Percentiles rank a stretch among this genome's conserved stretches.
Evolutionary conservation across 2,113 vertebrate genomes (phyloP).

Genomic region (Lepisosteus oculatus): DNA sequence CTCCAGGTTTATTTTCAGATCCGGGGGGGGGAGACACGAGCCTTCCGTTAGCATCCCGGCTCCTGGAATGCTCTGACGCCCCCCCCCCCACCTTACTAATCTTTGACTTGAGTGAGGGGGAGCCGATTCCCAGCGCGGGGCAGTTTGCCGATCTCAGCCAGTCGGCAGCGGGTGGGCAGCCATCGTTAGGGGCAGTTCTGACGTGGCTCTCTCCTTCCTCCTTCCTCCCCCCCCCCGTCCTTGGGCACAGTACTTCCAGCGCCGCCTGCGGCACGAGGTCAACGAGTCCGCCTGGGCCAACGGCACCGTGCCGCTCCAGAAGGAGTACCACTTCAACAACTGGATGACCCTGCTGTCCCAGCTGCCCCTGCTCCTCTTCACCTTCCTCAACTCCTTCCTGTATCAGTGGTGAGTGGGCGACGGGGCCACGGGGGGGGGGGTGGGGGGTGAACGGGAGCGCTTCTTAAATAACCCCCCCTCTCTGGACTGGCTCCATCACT

Average conservation of each 20-base stretch:
- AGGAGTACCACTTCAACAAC: slow-evolving; percentile 80
- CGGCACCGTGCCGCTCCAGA: slow-evolving; percentile 26
- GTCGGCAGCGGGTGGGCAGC: too few relatives aligned
- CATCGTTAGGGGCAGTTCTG: too few relatives aligned
- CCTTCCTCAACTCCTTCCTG: slow-evolving; percentile 83
- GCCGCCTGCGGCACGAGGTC: slow-evolving; percentile 48
- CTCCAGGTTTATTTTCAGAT: too few relatives aligned
- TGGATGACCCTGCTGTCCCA: slow-evolving; percentile 86
- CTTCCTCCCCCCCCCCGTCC: neutral
- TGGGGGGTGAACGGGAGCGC: too few relatives aligned
- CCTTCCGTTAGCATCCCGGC: too few relatives aligned
- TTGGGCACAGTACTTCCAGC: slow-evolving; percentile 73
- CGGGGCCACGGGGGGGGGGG: neutral
- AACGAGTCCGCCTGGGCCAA: slow-evolving; percentile 40
- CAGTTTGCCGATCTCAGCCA: neutral
- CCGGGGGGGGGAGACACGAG: too few relatives aligned
- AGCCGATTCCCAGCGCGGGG: neutral
- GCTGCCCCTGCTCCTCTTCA: slow-evolving; percentile 84
- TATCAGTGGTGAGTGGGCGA: slow-evolving; percentile 72
- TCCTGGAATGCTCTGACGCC: too few relatives aligned
- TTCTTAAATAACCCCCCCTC: too few relatives aligned
- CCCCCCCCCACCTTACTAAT: too few relatives aligned
- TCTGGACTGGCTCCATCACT: too few relatives aligned
- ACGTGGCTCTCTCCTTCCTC: neutral
- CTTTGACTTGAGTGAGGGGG: too few relatives aligned